Percentiles rank a stretch among this genome's conserved stretches.
These are phyloP conservation scores for Pseudorectes ferrugineus DNA, from an alignment of 2,113 vertebrate genomes.

Conservation along the genomic window DNA sequence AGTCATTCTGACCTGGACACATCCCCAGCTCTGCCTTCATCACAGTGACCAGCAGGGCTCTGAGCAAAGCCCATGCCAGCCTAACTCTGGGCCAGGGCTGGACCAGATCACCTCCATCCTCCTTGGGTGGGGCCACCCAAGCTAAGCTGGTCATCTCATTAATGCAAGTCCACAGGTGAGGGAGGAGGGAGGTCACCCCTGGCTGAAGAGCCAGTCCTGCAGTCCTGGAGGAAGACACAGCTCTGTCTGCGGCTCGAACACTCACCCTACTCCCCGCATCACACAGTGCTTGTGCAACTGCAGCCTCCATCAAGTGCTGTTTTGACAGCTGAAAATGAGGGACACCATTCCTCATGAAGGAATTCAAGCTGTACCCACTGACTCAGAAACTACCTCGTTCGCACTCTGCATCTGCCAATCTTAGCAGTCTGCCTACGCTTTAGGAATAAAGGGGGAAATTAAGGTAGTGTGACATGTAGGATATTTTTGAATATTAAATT, in stretches of 20 bases:
- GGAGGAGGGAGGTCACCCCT: neutral
- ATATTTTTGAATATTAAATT: neutral
- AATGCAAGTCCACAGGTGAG: neutral
- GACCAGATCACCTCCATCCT: neutral
- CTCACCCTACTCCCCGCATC: neutral
- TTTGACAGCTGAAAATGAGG: conserved; percentile 2
- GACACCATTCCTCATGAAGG: neutral
- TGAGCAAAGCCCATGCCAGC: fast-evolving
- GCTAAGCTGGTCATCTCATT: fast-evolving
- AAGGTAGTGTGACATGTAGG: neutral
- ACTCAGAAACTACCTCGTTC: neutral
- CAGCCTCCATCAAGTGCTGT: neutral
- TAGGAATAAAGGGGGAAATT: neutral
- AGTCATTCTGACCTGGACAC: neutral
- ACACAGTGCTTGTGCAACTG: neutral
- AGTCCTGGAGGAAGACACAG: neutral
- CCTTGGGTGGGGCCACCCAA: neutral
- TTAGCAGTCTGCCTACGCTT: neutral
- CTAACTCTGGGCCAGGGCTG: neutral
- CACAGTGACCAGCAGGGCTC: neutral
- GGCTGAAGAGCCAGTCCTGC: neutral
- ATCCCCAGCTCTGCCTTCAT: neutral
- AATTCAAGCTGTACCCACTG: neutral
- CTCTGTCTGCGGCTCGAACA: fast-evolving
- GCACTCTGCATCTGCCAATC: neutral